A percentile compares a stretch with the other conserved stretches of the same genome.
Evolutionary conservation across 2,797 vertebrate species (phyloP).

Genomic region (Chloroceryle amazona): DNA sequence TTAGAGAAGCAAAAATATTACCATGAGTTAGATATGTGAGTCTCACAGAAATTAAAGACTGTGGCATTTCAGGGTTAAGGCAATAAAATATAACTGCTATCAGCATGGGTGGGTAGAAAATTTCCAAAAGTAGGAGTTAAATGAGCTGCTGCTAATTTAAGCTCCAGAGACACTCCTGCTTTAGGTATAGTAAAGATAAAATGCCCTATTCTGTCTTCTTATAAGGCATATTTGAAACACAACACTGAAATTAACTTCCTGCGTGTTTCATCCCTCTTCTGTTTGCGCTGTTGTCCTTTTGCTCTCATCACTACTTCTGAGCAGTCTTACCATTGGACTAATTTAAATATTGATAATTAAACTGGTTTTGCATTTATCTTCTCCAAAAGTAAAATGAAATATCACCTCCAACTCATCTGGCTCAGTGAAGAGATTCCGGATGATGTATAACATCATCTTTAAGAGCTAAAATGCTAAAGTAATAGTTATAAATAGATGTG

Average conservation of each 20-base stretch:
- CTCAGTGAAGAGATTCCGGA: constrained; percentile 64
- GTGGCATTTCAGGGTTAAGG: neutral
- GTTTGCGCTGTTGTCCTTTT: neutral
- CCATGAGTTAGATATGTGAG: neutral
- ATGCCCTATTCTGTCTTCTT: neutral
- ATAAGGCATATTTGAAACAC: neutral
- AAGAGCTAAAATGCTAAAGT: constrained; percentile 75
- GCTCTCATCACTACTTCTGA: constrained; percentile 4
- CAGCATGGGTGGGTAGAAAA: neutral
- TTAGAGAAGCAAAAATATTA: neutral
- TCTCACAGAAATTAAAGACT: neutral
- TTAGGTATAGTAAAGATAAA: constrained; percentile 17
- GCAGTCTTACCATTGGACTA: neutral
- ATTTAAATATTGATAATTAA: constrained; percentile 68
- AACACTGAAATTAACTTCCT: constrained; percentile 17
- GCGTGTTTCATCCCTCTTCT: neutral
- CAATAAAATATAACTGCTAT: neutral
- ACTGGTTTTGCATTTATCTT: constrained; percentile 1
- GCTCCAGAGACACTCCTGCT: neutral
- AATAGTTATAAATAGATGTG: constrained; percentile 83
- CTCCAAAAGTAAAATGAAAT: constrained; percentile 6
- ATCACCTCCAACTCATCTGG: constrained; percentile 59
- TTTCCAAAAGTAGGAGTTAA: neutral
- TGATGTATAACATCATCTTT: constrained; percentile 73
- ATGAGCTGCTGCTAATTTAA: neutral